These are phyloP conservation scores for Mionectes macconnelli DNA, from an alignment of 2,113 vertebrate species.

Conservation along the genomic window DNA sequence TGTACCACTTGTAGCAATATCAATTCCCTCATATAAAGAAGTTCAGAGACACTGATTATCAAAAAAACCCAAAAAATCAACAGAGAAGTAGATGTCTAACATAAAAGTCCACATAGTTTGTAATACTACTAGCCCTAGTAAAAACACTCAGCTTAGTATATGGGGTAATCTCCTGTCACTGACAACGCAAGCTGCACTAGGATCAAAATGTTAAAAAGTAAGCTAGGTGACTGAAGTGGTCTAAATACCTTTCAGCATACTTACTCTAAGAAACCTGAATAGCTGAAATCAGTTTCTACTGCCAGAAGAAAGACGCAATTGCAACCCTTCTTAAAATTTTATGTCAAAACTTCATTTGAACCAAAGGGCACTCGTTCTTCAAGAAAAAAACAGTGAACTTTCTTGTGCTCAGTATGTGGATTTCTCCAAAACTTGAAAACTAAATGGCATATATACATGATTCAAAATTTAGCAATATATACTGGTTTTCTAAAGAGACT, in stretches of 20 bases:
- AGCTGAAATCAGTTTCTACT: neutral
- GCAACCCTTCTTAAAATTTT: neutral
- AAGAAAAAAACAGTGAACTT: neutral
- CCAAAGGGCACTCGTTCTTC: neutral
- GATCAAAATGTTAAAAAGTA: neutral
- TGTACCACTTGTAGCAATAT: neutral
- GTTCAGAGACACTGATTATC: neutral
- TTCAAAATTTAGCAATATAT: neutral
- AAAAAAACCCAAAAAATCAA: neutral
- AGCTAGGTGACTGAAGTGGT: neutral
- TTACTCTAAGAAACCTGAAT: neutral
- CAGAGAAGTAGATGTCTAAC: neutral
- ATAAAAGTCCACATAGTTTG: neutral
- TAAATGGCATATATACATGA: neutral
- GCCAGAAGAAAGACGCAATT: neutral
- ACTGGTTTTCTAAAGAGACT: neutral
- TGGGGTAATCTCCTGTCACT: neutral
- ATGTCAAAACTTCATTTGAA: neutral
- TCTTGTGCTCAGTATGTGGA: rapidly evolving
- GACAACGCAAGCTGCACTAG: neutral
- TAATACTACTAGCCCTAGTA: neutral
- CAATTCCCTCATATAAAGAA: neutral
- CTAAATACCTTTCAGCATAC: neutral
- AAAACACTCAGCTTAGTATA: neutral
- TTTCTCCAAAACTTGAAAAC: neutral